Base-by-base conservation (phyloP, 2,888 invertebrate genomes). In the Abrostola tripartita region DNA sequence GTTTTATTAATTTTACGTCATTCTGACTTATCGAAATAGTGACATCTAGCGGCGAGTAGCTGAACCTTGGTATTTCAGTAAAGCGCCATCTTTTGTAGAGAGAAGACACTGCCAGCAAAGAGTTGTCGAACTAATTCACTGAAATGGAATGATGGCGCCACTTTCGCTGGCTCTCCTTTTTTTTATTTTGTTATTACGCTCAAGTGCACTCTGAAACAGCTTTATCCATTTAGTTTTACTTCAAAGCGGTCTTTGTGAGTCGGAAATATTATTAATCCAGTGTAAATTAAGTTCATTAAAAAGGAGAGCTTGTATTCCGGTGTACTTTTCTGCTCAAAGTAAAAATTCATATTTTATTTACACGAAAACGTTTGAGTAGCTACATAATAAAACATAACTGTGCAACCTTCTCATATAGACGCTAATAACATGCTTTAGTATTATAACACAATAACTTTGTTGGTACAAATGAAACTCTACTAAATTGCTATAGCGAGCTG, bases 21-120 rank as follows among this genome's bases (percentile, higher is more conserved):
- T 24, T 1, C 24, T 24, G 44, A 44, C 1, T 14, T 24, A 24
- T 14, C 5, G 12, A 10, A 52, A 9, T 36, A 53, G 11, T 66
- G 85, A 85, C 85, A 87, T 82, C 92, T 91, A 83, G 68, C 67
- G 81, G 63, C 72, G 64, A 88, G 82, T 90, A 89, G 91, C 79
- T 7, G 66, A 74, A 88, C 51, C 57, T 60, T 44, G 47, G n/a
- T 37, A 12, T 10, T 40, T 0, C n/a, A 12, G 1, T 38, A 52
- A 14, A 68, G 69, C 87, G 89, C 87, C 91, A 89, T 87, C 91
- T 91, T 72, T 50, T 36, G 5, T 14, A 1, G 9, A 9, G 5
- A 2, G 24, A 0, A 24, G 6, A 36, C 5, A 78, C 61, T 66
- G 61, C 10, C 12, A 8, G 7, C 11, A 9, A 5, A 0, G 41